Conservation (phyloP, 2,797 vertebrate genomes). For the Limnodromus scolopaceus region DNA sequence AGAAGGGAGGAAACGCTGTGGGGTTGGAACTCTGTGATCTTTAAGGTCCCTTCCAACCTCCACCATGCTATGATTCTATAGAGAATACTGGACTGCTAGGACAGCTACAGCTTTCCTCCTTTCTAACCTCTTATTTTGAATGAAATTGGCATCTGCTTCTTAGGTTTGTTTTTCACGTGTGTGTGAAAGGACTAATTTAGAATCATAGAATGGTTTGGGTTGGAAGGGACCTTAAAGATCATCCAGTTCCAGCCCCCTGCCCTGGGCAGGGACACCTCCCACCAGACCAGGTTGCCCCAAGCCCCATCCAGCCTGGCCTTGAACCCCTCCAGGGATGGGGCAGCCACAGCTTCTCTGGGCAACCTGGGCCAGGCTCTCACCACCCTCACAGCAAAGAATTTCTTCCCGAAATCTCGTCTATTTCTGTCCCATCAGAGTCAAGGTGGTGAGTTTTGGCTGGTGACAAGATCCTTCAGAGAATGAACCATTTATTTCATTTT, state of each 20-base stretch:
- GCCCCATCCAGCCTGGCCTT: too few relatives aligned
- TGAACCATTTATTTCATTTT: not conserved
- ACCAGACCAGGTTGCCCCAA: too few relatives aligned
- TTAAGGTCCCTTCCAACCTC: too few relatives aligned
- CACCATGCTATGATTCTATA: not conserved
- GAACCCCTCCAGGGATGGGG: too few relatives aligned
- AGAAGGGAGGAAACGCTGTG: not conserved
- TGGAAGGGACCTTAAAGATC: too few relatives aligned
- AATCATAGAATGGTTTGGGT: too few relatives aligned
- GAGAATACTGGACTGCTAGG: not conserved
- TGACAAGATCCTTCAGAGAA: not conserved
- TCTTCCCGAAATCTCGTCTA: not conserved
- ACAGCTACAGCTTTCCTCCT: not conserved
- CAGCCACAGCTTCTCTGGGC: too few relatives aligned
- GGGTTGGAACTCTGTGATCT: too few relatives aligned
- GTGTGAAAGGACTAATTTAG: not conserved
- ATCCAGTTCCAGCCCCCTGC: too few relatives aligned
- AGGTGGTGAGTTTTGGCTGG: not conserved
- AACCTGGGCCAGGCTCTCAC: too few relatives aligned
- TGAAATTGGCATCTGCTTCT: not conserved
- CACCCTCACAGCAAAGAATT: too few relatives aligned
- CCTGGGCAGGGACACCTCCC: too few relatives aligned
- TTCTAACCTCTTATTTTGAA: not conserved
- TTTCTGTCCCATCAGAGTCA: not conserved
- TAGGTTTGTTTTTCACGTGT: rapidly evolving